Conservation (phyloP, 1,140 invertebrate genomes). For the Chrysoperla carnea region DNA sequence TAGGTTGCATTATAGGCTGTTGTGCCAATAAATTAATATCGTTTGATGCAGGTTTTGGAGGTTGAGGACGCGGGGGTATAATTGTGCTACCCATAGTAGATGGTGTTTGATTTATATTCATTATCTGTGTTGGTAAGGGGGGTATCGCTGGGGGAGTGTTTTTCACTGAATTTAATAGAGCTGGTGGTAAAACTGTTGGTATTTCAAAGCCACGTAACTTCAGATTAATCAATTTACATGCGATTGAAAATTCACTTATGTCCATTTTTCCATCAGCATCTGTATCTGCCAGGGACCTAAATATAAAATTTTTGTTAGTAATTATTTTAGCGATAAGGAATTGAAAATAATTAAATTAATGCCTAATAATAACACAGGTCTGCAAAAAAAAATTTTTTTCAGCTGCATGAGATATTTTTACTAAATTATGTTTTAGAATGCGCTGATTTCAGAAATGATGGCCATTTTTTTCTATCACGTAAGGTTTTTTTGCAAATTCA, state of each 20-base stretch:
- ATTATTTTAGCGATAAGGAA: slow-evolving; percentile 4
- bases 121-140: slow-evolving; percentile 14
- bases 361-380: too few relatives aligned
- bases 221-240: slow-evolving; percentile 91
- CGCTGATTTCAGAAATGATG: too few relatives aligned
- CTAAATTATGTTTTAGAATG: too few relatives aligned
- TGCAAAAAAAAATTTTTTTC: too few relatives aligned
- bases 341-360: neutral
- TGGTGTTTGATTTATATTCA: slow-evolving; percentile 6
- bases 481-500: too few relatives aligned
- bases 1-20: too few relatives aligned
- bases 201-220: slow-evolving; percentile 84
- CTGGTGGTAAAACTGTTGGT: slow-evolving; percentile 65
- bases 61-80: slow-evolving; percentile 25
- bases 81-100: slow-evolving; percentile 14
- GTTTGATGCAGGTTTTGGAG: slow-evolving; percentile 16
- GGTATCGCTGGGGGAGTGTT: slow-evolving; percentile 21
- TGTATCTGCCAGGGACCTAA: slow-evolving; percentile 79
- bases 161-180: slow-evolving; percentile 46
- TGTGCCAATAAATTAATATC: too few relatives aligned
- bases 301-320: slow-evolving; percentile 14
- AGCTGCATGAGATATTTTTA: too few relatives aligned
- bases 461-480: too few relatives aligned
- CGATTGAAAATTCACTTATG: slow-evolving; percentile 91
- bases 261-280: slow-evolving; percentile 96